Conservation (phyloP, 2,113 vertebrate species). For the Oceanodroma tethys region DNA sequence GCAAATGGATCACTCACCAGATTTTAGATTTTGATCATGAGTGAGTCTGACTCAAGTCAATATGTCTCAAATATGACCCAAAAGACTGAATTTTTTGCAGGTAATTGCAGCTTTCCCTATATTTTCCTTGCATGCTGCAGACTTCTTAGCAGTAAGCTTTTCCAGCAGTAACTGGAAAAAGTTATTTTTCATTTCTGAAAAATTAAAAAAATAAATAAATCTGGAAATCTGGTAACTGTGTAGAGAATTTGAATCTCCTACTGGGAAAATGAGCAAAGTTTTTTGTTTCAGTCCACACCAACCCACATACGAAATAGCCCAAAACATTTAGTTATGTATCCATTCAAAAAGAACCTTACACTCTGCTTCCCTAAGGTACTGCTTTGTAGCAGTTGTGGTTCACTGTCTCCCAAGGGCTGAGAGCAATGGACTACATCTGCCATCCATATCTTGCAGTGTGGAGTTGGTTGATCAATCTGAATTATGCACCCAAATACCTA, state of each 20-base stretch:
- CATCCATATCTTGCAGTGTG: not conserved
- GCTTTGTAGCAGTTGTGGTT: rapidly evolving
- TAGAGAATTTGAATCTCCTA: not conserved
- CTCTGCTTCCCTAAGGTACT: not conserved
- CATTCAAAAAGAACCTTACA: not conserved
- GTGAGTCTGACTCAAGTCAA: not conserved
- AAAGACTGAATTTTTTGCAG: not conserved
- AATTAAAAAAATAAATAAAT: not conserved
- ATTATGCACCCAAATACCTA: not conserved
- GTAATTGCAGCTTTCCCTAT: not conserved
- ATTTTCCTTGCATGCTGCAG: not conserved
- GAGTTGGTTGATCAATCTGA: not conserved
- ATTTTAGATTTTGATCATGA: not conserved
- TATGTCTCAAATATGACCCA: not conserved
- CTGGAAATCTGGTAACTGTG: not conserved
- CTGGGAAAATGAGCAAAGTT: not conserved
- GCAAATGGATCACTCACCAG: not conserved
- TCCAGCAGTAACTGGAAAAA: not conserved
- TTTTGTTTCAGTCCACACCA: not conserved
- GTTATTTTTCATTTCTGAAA: not conserved
- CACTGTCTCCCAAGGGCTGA: not conserved
- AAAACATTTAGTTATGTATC: not conserved
- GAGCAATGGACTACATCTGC: not conserved
- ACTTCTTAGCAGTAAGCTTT: not conserved
- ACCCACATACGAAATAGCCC: not conserved